Evolutionary conservation across 1,140 invertebrate species (phyloP).

Genomic region (Ladona fulva): DNA sequence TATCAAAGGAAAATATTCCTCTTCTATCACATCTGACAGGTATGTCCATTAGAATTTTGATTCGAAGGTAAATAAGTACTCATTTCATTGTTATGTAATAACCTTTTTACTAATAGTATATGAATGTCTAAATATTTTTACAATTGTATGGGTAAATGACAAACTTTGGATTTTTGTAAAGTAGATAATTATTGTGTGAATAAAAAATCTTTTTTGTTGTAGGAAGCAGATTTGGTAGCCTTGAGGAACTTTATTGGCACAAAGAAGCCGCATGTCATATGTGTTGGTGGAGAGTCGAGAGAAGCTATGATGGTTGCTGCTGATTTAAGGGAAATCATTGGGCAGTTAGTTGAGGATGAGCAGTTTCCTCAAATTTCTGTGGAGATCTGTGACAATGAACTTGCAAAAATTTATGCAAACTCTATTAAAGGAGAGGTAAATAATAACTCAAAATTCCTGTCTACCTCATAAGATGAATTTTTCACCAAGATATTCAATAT

Average conservation of each 20-base stretch:
- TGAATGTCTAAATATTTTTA: too few species aligned
- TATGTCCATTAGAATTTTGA: too few species aligned
- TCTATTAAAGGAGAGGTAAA: conserved; percentile 71
- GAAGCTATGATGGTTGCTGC: conserved; percentile 77
- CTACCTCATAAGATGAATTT: background rate
- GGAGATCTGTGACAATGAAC: conserved; percentile 87
- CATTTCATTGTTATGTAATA: too few species aligned
- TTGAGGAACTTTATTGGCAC: conserved; percentile 76
- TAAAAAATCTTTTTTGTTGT: conserved; percentile 22
- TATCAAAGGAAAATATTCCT: too few species aligned
- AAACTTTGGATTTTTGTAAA: too few species aligned
- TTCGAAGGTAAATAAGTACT: too few species aligned
- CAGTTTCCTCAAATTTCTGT: conserved; percentile 81
- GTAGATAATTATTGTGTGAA: too few species aligned
- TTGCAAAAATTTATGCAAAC: conserved; percentile 84
- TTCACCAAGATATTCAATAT: too few species aligned
- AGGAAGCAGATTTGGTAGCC: conserved; percentile 71
- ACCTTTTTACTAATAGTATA: too few species aligned
- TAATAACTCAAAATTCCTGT: background rate
- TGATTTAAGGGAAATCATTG: conserved; percentile 71
- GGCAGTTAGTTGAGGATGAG: conserved; percentile 68
- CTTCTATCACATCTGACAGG: too few species aligned
- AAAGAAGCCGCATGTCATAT: conserved; percentile 91
- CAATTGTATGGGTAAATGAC: too few species aligned
- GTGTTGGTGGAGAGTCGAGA: conserved; percentile 81